A percentile compares a stretch with the other conserved stretches of the same genome.
These are phyloP conservation scores for Procambarus clarkii DNA, from an alignment of 1,140 invertebrate species.

Conservation along the genomic window DNA sequence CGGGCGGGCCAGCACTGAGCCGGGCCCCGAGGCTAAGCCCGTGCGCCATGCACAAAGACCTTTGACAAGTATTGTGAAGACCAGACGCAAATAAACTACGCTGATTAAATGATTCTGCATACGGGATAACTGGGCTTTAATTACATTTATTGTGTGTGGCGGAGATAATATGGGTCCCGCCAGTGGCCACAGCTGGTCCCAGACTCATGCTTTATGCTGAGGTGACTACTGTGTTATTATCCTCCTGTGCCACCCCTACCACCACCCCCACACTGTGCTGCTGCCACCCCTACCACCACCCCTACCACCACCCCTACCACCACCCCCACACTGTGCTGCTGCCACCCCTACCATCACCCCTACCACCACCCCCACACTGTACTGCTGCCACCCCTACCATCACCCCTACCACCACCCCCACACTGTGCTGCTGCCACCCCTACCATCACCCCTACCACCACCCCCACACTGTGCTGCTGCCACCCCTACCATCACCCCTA, in stretches of 20 bases:
- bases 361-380: not conserved
- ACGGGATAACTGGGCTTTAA: constrained; percentile 29
- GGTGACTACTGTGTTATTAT: too few species aligned
- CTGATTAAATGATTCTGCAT: constrained; percentile 39
- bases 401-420: not conserved
- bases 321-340: not conserved
- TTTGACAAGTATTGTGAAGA: constrained; percentile 38
- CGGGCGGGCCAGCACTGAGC: not conserved
- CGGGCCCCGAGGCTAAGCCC: not conserved
- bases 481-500: not conserved
- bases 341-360: not conserved
- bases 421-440: not conserved
- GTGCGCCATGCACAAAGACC: constrained; percentile 4
- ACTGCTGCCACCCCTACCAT: not conserved
- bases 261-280: not conserved
- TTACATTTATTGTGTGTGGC: not conserved
- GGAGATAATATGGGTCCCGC: not conserved
- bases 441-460: not conserved
- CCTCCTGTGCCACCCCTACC: not conserved
- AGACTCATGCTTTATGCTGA: too few species aligned
- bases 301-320: not conserved
- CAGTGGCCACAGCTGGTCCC: too few species aligned
- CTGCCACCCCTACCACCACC: not conserved
- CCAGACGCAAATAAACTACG: constrained; percentile 30
- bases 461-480: not conserved